Percentiles rank a stretch among this genome's conserved stretches.
phyloP scores from a whole-genome alignment of 2,888 invertebrate genomes.

The Drosophila multiciliata region DNA sequence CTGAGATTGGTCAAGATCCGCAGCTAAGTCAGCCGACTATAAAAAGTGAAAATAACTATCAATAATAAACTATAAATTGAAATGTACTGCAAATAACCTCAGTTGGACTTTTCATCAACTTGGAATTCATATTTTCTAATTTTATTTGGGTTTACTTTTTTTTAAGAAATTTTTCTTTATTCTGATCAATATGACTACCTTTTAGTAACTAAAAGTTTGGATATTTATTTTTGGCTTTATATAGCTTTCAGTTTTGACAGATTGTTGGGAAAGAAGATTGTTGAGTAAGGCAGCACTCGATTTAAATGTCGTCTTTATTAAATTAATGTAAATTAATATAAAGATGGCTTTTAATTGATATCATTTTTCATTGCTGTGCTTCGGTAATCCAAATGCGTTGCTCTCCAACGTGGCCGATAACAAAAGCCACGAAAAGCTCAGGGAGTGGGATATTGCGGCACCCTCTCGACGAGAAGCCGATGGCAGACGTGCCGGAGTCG shows the following conservation, averaged over 20 bases:
- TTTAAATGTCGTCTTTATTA: not conserved
- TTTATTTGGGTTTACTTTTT: not conserved
- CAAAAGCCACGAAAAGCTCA: not conserved
- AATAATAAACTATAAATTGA: not conserved
- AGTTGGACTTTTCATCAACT: not conserved
- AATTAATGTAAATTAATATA: not conserved
- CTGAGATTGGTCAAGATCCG: not conserved
- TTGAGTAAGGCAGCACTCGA: constrained; percentile 1
- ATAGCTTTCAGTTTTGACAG: constrained; percentile 13
- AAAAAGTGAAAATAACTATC: not conserved
- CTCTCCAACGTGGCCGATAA: not conserved
- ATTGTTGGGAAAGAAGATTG: not conserved
- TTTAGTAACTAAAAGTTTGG: not conserved
- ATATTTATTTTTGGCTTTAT: too few species aligned
- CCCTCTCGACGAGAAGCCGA: constrained; percentile 9
- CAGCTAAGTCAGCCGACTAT: not conserved
- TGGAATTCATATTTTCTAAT: not conserved
- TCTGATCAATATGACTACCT: not conserved
- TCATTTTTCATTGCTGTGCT: not conserved
- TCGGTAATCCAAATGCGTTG: not conserved
- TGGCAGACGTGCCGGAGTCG: constrained; percentile 33
- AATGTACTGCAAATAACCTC: not conserved
- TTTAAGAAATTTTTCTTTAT: not conserved
- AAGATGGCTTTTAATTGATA: not conserved
- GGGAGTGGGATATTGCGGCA: constrained; percentile 6